These are phyloP conservation scores for Apodemus agrarius DNA, from an alignment of 2,797 vertebrate species.

Conservation along the genomic window DNA sequence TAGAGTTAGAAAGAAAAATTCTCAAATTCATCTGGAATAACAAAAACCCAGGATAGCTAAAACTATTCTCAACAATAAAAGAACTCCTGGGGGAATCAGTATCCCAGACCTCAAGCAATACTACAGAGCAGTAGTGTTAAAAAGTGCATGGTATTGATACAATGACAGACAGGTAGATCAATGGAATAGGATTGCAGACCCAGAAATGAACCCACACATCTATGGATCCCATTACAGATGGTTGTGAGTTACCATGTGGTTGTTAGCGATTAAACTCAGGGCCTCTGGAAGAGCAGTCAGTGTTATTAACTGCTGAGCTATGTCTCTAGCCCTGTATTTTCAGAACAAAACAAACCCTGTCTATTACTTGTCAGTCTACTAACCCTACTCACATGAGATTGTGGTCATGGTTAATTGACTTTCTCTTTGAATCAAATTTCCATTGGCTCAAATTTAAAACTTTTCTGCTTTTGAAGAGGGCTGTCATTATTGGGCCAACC, in stretches of 20 bases:
- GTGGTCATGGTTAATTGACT: background rate
- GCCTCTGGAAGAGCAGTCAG: background rate
- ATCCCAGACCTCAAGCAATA: too few species aligned
- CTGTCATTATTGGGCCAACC: background rate
- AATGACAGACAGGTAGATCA: too few species aligned
- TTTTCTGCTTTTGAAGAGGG: conserved; percentile 34
- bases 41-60: too few species aligned
- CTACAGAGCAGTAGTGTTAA: too few species aligned
- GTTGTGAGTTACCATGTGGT: background rate
- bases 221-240: background rate
- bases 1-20: too few species aligned
- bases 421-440: background rate
- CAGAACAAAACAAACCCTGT: background rate
- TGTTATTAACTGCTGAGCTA: background rate
- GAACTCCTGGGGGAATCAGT: too few species aligned
- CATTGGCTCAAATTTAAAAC: background rate
- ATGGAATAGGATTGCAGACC: too few species aligned
- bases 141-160: too few species aligned
- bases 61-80: too few species aligned
- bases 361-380: background rate
- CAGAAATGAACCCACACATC: too few species aligned
- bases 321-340: background rate
- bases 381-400: background rate
- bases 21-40: too few species aligned
- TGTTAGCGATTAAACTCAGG: background rate